phyloP scores from a whole-genome alignment of 2,888 invertebrate species.

The Caenorhabditis drosophilae region DNA sequence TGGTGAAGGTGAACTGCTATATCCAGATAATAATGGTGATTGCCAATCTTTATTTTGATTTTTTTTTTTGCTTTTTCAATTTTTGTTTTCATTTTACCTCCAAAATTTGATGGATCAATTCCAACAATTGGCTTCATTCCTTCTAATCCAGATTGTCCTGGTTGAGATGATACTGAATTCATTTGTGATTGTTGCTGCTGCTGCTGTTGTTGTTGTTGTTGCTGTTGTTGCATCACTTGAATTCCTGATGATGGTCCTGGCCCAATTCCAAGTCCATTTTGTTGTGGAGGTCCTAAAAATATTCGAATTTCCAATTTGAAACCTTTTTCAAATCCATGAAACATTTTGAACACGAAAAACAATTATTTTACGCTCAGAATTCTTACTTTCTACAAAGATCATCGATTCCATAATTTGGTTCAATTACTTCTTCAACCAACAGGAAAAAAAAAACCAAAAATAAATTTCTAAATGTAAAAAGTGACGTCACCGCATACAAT shows the following conservation, averaged over 20 bases:
- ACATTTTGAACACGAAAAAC: no score
- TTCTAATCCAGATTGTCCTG: not conserved
- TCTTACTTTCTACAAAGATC: no score
- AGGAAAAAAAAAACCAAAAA: no score
- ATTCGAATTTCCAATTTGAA: no score
- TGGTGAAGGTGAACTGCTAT: constrained; percentile 54
- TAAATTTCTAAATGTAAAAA: no score
- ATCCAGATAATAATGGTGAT: constrained; percentile 49
- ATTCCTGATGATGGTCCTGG: constrained; percentile 28
- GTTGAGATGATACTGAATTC: constrained; percentile 11
- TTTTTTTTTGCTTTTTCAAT: not conserved
- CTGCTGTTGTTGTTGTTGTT: constrained; percentile 8
- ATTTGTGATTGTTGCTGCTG: constrained; percentile 4
- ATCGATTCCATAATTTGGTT: no score
- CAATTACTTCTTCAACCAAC: no score
- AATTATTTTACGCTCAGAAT: no score
- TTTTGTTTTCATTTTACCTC: constrained; percentile 4
- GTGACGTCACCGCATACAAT: no score
- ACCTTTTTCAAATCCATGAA: no score
- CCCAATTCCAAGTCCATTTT: constrained; percentile 29
- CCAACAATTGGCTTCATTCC: constrained; percentile 26
- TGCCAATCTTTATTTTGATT: constrained; percentile 34
- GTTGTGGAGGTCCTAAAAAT: constrained; percentile 18
- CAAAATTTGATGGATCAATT: constrained; percentile 20
- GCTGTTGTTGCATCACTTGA: constrained; percentile 3